Conservation (phyloP, 2,888 invertebrate species). For the Girardia tigrina region DNA sequence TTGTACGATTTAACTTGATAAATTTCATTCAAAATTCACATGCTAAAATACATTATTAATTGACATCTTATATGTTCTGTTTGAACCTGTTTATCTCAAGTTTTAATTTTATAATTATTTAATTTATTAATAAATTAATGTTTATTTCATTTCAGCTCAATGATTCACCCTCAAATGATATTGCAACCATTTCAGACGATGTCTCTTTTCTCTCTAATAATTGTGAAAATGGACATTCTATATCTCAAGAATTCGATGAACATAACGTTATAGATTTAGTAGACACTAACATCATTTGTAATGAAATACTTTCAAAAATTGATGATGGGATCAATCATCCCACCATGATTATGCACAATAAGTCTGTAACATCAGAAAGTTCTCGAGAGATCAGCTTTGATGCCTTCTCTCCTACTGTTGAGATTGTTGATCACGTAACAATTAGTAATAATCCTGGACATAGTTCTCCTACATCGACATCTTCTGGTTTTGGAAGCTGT, state of each 20-base stretch:
- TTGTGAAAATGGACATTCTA: neutral
- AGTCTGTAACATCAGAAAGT: neutral
- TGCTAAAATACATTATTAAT: no score
- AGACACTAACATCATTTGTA: neutral
- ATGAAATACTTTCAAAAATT: neutral
- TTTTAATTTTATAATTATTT: no score
- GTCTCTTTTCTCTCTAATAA: neutral
- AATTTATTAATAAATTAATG: neutral
- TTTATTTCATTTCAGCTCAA: neutral
- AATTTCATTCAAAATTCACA: no score
- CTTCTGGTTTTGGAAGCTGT: neutral
- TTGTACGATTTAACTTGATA: no score
- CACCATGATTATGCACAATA: neutral
- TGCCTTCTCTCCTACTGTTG: neutral
- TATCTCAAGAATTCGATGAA: neutral
- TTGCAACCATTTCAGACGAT: neutral
- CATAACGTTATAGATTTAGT: neutral
- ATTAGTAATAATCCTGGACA: neutral
- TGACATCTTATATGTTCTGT: no score
- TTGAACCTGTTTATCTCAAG: no score
- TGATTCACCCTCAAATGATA: neutral
- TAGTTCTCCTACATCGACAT: constrained; percentile 10
- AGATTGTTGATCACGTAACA: neutral
- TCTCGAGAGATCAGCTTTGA: neutral
- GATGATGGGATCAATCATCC: neutral